Conservation (phyloP, 2,113 vertebrate genomes). For the Leucoraja erinaceus region DNA sequence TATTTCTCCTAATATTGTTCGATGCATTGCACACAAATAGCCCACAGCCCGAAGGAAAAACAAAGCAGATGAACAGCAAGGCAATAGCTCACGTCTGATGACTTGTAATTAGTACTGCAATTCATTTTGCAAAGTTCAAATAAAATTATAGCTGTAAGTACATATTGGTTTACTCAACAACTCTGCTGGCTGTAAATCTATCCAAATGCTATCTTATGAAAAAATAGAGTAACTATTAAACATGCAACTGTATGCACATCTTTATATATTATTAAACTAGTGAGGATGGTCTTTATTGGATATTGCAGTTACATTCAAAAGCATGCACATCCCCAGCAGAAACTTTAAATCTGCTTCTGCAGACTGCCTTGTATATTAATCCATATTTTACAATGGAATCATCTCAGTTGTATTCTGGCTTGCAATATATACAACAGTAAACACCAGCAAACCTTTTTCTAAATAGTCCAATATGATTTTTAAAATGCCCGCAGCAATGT, state of each 20-base stretch:
- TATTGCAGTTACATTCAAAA: constrained; percentile 19
- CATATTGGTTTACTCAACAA: constrained; percentile 37
- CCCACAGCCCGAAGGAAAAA: constrained; percentile 47
- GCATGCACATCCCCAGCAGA: neutral
- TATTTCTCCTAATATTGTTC: constrained; percentile 42
- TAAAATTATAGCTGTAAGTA: constrained; percentile 37
- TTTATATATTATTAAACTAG: constrained; percentile 36
- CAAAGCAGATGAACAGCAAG: constrained; percentile 48
- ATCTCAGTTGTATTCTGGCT: neutral
- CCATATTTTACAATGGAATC: constrained; percentile 37
- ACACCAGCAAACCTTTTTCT: neutral
- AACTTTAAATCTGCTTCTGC: constrained; percentile 25
- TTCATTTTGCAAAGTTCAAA: constrained; percentile 38
- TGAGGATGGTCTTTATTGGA: constrained; percentile 28
- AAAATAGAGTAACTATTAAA: constrained; percentile 35
- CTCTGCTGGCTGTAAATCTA: constrained; percentile 32
- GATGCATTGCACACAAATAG: constrained; percentile 49
- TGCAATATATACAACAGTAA: neutral
- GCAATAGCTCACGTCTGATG: constrained; percentile 58
- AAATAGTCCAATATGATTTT: neutral
- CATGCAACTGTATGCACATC: constrained; percentile 24
- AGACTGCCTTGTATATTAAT: constrained; percentile 30
- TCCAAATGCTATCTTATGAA: constrained; percentile 34
- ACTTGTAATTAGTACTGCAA: constrained; percentile 40
- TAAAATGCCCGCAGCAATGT: neutral